These are phyloP conservation scores for Aphidius ervi DNA, from an alignment of 1,140 invertebrate species.

Conservation along the genomic window DNA sequence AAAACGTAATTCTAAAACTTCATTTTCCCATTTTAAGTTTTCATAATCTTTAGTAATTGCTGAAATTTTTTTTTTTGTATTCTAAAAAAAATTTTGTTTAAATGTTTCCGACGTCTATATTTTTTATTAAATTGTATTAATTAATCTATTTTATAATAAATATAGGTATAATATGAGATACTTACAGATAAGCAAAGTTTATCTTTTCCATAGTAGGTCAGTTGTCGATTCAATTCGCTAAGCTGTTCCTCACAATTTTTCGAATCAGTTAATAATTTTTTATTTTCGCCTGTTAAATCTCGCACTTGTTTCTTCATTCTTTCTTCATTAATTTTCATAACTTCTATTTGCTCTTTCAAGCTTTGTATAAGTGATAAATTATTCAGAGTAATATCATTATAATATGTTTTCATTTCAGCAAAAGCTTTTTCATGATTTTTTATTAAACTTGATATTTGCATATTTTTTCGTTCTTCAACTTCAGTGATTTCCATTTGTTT, in stretches of 20 bases:
- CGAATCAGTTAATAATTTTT: slow-evolving; percentile 66
- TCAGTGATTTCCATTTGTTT: slow-evolving; percentile 76
- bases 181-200: slow-evolving; percentile 54
- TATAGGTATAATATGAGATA: slow-evolving; percentile 23
- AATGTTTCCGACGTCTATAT: slow-evolving; percentile 4
- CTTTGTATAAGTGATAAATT: slow-evolving; percentile 80
- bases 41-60: slow-evolving; percentile 62
- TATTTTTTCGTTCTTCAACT: slow-evolving; percentile 86
- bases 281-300: slow-evolving; percentile 67
- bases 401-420: slow-evolving; percentile 87
- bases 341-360: slow-evolving; percentile 82
- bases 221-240: slow-evolving; percentile 65
- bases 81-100: slow-evolving; percentile 53
- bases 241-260: slow-evolving; percentile 65
- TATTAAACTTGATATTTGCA: slow-evolving; percentile 75
- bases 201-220: slow-evolving; percentile 79
- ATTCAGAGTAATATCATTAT: slow-evolving; percentile 89
- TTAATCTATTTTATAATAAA: slow-evolving; percentile 10
- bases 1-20: slow-evolving; percentile 73
- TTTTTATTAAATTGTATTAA: slow-evolving; percentile 18
- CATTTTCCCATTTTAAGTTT: slow-evolving; percentile 70
- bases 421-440: slow-evolving; percentile 81
- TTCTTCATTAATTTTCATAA: slow-evolving; percentile 76
- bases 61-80: slow-evolving; percentile 60
- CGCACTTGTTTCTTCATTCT: slow-evolving; percentile 66